Evolutionary conservation across 2,797 vertebrate species (phyloP), one percentile per base, ranked within the genome.

Genomic region (Brotula barbata): DNA sequence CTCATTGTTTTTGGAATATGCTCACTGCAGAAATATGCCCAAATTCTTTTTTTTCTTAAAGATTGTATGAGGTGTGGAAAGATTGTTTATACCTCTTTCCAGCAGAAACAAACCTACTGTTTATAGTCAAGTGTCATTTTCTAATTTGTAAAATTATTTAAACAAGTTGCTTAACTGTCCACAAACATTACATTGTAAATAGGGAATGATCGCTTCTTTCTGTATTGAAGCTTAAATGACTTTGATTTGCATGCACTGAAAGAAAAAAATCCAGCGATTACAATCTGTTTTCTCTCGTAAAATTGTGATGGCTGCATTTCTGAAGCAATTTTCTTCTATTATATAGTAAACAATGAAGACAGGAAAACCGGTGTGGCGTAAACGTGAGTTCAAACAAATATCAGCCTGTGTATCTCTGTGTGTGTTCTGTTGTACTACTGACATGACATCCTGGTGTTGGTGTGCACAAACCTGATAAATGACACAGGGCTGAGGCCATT

Each of bases 401-500:
- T 1, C 13, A 10, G 10, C 11, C 14, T 7, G 7, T 9, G 31
- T 33, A 9, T 33, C 6, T 19, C 7, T 19, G 10, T 41, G 37
- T 40, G 40, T 19, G 7, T 16, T 40, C 14, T 40, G 13, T 13
- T 37, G 36, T n/a, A n/a, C n/a, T n/a, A n/a, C n/a, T n/a, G n/a
- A n/a, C n/a, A n/a, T n/a, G n/a, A n/a, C 25, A 28, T 28, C 25
- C 25, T 28, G 25, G 8, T 28, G 25, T 28, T 28, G 8, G 8
- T 42, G 17, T 70, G 54, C 55, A 15, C 41, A 60, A 54, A 61
- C 23, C 37, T 48, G 67, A 56, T 22, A 36, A 34, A 56, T 69
- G 31, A 37, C 43, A 37, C 0, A 9, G 2, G 28, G 7, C 53
- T 46, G 55, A 72, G 71, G 52, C 22, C 67, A 55, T 58, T 67